Evolutionary conservation across 1,140 invertebrate genomes (phyloP), one percentile per base, ranked within the genome.

Genomic region (Pseudomyrmex dendroicus): DNA sequence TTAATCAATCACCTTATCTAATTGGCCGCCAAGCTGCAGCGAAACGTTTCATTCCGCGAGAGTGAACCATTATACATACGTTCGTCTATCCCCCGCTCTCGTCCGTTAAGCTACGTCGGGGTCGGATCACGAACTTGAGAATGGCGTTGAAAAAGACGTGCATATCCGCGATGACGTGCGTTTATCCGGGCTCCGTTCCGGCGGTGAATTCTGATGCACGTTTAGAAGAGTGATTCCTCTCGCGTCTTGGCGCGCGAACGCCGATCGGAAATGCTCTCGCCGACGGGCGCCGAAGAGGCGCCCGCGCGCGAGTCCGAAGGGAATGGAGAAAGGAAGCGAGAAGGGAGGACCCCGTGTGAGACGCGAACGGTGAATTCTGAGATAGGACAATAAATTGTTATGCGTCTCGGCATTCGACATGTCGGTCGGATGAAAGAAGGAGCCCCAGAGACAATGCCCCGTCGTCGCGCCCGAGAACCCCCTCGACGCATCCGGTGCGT

Each of bases 381-480:
- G 87, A 89, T 87, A 80, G 85, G 72, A 86, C 87, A 77, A 86
- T 86, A 88, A 92, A 92, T 92, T 92, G 84, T 90, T 91, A 92
- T 92, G 91, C 91, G 90, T 90, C 85, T 5, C 89, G 87, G 89
- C 91, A 92, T 91, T 91, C 89, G 86, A 92, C 91, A 90, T 91
- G 91, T 92, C 92, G 93, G 92, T 89, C 86, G 91, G 91, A 93
- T 93, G 87, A 93, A 93, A 93, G 92, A 91, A 78, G 86, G 80
- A 87, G 89, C 85, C 78, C 73, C 85, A 73, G 80, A 92, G 90
- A 93, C 92, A 93, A 93, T 92, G 86, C 88, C 89, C 35, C 80
- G 90, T 89, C 89, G 76, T 44, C 76, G 90, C 63, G 90, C 56
- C 86, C 86, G 78, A 87, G 90, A 89, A 89, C 80, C 84, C 87